These are phyloP conservation scores for Callinectes sapidus DNA, from an alignment of 2,888 invertebrate species.

Conservation along the genomic window DNA sequence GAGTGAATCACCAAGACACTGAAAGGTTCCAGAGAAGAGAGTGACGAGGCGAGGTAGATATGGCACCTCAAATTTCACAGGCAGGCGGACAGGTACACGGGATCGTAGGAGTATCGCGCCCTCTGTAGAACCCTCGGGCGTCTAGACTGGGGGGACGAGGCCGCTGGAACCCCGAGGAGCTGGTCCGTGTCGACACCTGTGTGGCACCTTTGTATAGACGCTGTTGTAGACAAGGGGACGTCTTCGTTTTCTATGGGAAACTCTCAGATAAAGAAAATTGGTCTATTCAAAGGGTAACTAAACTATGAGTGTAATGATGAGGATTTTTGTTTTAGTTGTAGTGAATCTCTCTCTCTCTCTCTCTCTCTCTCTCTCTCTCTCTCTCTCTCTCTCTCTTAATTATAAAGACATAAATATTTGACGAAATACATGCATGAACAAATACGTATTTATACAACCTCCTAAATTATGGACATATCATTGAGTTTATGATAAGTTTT, in stretches of 20 bases:
- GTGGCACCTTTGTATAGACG: neutral
- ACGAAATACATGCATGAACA: neutral
- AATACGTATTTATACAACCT: neutral
- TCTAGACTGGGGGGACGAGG: constrained; percentile 8
- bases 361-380: neutral
- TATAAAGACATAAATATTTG: neutral
- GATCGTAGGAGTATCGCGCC: neutral
- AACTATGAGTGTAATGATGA: neutral
- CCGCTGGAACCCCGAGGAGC: constrained; percentile 27
- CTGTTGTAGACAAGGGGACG: neutral
- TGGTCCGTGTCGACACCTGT: constrained; percentile 46
- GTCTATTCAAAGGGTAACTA: neutral
- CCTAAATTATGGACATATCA: neutral
- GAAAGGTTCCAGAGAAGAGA: neutral
- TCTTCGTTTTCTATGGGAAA: neutral
- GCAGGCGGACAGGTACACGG: constrained; percentile 42
- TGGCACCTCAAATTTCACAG: constrained; percentile 35
- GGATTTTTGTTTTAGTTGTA: neutral
- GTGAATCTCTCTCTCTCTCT: neutral
- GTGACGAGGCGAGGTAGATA: neutral
- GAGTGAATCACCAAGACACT: neutral
- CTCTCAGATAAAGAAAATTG: neutral
- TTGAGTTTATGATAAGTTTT: neutral
- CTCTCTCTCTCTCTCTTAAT: neutral
- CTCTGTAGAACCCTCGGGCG: constrained; percentile 2